Evolutionary conservation across 2,888 invertebrate genomes (phyloP), one percentile per base, ranked within the genome.

Genomic region (Tipula confusa): DNA sequence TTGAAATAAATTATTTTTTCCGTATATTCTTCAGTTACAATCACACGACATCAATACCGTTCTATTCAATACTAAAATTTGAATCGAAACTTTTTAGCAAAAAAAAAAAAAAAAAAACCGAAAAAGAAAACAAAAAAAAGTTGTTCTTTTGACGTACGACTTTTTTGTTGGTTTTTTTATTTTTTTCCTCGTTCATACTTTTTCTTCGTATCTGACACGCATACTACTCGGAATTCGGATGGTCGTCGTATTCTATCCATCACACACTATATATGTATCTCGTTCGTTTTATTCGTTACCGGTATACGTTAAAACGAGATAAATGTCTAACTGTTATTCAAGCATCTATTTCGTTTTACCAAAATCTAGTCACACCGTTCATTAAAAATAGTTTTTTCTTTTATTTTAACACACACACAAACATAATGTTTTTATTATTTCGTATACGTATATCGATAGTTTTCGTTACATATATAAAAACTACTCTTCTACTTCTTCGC

Each of bases 51-150:
- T 64, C 64, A 31, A 80, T 29, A 80, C 80, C 80, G 80, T 80
- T 80, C 80, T 29, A 80, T 80, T 80, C 80, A 80, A 80, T 80
- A 80, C 80, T 80, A 80, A 80, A 80, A 80, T 15, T 29, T 79
- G 13, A 79, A 11, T 79, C 31, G 64, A 64, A 64, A 29, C 31
- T 80, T 80, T 80, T 80, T 80, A 80, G 80, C 80, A 80, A 29
- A 29, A 43, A 43, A 43, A 15, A 3, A 43, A 43, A n/a, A n/a
- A n/a, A n/a, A n/a, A n/a, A n/a, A n/a, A n/a, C n/a, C n/a, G n/a
- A n/a, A n/a, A 43, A 43, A 6, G 15, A 64, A 11, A 80, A 80
- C 36, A 24, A 64, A 9, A 24, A 80, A 80, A 80, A 80, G 80
- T 80, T 80, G 80, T 80, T 80, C 28, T 80, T 31, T 80, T 80